Conservation (phyloP, 2,113 vertebrate species). For the Thryonomys swinderianus region DNA sequence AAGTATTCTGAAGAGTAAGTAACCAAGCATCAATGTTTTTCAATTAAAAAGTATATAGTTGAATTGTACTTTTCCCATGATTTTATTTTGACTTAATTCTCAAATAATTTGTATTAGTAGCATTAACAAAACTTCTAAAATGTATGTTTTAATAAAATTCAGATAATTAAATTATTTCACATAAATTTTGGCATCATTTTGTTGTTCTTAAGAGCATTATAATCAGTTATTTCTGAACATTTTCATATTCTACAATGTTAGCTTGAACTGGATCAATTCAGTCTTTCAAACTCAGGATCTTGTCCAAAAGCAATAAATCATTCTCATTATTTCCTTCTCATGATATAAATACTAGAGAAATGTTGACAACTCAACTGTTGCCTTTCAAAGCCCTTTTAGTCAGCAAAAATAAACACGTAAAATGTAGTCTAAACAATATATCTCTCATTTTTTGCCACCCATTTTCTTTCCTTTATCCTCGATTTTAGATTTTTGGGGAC, state of each 20-base stretch:
- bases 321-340: conserved; percentile 62
- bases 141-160: not conserved
- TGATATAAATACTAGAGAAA: not conserved
- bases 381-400: conserved; percentile 45
- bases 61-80: not conserved
- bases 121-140: not conserved
- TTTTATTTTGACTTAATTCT: not conserved
- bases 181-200: not conserved
- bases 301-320: conserved; percentile 68
- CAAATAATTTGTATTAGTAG: not conserved
- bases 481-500: not conserved
- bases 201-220: not conserved
- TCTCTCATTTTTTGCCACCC: not conserved
- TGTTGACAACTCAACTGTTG: conserved; percentile 26
- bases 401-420: conserved; percentile 65
- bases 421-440: not conserved
- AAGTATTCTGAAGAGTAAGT: not conserved
- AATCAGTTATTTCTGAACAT: conserved; percentile 60
- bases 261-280: conserved; percentile 55
- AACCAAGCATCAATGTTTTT: not conserved
- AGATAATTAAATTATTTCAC: conserved; percentile 7
- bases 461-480: not conserved
- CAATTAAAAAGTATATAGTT: conserved; percentile 8
- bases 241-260: not conserved
- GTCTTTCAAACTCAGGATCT: conserved; percentile 66